Evolutionary conservation across 2,888 invertebrate species (phyloP), one percentile per base, ranked within the genome.

Genomic region (Eupithecia centaureata): DNA sequence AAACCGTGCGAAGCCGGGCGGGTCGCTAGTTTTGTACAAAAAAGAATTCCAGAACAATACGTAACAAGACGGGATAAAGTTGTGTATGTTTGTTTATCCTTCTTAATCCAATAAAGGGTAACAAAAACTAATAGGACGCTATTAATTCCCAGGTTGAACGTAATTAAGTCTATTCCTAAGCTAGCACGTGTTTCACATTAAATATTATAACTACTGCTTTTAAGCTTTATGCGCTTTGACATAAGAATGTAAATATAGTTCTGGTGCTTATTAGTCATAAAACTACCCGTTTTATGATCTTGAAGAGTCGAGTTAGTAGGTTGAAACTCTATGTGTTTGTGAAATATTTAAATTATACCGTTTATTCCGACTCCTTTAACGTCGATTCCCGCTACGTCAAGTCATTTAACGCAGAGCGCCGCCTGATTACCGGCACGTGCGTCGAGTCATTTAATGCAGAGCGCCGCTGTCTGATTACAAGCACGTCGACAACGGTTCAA

Each of bases 111-210:
- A 28, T 56, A 28, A 56, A 22, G 47, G 22, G 54, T n/a, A 56
- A 30, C 54, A 30, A n/a, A n/a, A 28, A 56, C 28, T 30, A 56
- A 56, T n/a, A n/a, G 27, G 27, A 15, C n/a, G 54, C 10, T 25
- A 66, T 66, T 66, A 66, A 51, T 35, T 42, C n/a, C 66, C 57
- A 57, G 33, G 57, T 28, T 22, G 28, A 18, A 28, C 10, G 42
- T 61, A 28, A 51, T 61, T 27, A 32, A 30, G 8, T 65, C 57
- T 62, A 61, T 62, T 62, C 25, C 56, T 61, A 61, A 30, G 62
- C 33, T 38, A n/a, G 54, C 66, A 58, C 66, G 66, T 62, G 66
- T 38, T n/a, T 32, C 57, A 12, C 38, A 56, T 63, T 56, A 57
- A 57, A 57, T 57, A 57, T 32, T 32, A 57, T 33, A 32, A n/a